Evolutionary conservation across 2,888 invertebrate genomes (phyloP).

Genomic region (Cheilosia vernalis): DNA sequence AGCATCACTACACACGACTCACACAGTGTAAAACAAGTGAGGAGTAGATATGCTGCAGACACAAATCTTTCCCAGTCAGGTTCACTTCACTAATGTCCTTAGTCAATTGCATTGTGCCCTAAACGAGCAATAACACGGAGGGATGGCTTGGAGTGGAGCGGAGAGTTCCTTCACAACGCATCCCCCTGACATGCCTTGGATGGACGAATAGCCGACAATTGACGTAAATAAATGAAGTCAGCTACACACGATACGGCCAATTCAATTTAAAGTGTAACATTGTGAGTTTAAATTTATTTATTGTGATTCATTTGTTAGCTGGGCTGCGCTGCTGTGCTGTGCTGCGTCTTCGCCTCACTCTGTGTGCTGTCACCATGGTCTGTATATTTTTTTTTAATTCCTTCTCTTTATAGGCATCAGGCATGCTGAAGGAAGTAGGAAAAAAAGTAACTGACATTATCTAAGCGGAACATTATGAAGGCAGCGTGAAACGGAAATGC

Average conservation of each 20-base stretch:
- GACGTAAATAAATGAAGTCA: conserved; percentile 70
- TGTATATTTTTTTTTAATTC: conserved; percentile 40
- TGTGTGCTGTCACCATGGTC: neutral
- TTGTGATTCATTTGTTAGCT: conserved; percentile 63
- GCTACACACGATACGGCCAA: conserved; percentile 64
- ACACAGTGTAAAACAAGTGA: conserved; percentile 11
- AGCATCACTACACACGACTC: conserved; percentile 23
- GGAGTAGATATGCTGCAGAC: conserved; percentile 23
- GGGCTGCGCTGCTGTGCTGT: neutral
- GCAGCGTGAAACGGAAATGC: conserved; percentile 70
- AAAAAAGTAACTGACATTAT: conserved; percentile 63
- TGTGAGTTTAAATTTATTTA: conserved; percentile 70
- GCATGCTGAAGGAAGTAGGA: conserved; percentile 17
- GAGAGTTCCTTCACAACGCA: conserved; percentile 44
- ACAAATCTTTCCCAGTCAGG: conserved; percentile 35
- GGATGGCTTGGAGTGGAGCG: neutral
- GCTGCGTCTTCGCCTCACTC: neutral
- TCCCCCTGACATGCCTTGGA: conserved; percentile 47
- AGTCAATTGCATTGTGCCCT: conserved; percentile 55
- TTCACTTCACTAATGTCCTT: conserved; percentile 30
- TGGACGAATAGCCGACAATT: conserved; percentile 64
- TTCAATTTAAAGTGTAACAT: conserved; percentile 68
- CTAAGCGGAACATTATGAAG: conserved; percentile 69
- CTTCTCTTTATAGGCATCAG: conserved; percentile 32
- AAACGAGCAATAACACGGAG: conserved; percentile 9